Base-by-base conservation (phyloP, 1,140 invertebrate genomes). In the Ylistrum balloti region DNA sequence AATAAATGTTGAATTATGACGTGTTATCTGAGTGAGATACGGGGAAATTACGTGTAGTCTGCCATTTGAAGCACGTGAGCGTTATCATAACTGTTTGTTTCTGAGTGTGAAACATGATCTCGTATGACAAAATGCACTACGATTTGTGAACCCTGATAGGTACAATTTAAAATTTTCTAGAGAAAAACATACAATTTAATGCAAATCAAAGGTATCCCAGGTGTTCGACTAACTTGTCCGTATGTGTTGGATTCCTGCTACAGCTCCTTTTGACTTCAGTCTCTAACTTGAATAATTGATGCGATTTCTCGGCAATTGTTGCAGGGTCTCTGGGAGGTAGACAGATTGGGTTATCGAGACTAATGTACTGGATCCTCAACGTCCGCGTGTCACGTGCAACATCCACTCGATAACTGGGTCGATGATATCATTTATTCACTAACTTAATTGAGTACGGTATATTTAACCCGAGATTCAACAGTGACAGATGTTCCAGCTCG, bases 231-330 rank as follows among this genome's bases (percentile, higher is more conserved):
- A 1, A 5, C 17, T 7, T 22, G 22, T 74, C n/a, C 22, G 13
- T 28, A 22, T 17, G 56, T 7, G 28, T 3, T 28, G 7, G 56
- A 74, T 74, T 74, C 56, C 22, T 74, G n/a, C 56, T 74, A n/a
- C 28, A 74, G n/a, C 28, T n/a, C n/a, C 56, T 74, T n/a, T 74
- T 74, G 56, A 74, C 56, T 74, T 74, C 28, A 9, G n/a, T 28
- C 22, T 74, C 56, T 74, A 74, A 74, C 56, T n/a, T 74, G 56
- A 74, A 74, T 74, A 28, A 74, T 74, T 74, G 15, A 74, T 74
- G 28, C 1, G 56, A 74, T 74, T 74, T 74, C 20, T 74, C 56
- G 56, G 56, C 28, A 74, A 74, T 74, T 74, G 56, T 28, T 74
- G 45, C 45, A 10, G 22, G 11, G 56, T 74, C 56, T 74, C 56